These are phyloP conservation scores for Phasianus colchicus DNA, from an alignment of 2,113 vertebrate species.

Conservation along the genomic window DNA sequence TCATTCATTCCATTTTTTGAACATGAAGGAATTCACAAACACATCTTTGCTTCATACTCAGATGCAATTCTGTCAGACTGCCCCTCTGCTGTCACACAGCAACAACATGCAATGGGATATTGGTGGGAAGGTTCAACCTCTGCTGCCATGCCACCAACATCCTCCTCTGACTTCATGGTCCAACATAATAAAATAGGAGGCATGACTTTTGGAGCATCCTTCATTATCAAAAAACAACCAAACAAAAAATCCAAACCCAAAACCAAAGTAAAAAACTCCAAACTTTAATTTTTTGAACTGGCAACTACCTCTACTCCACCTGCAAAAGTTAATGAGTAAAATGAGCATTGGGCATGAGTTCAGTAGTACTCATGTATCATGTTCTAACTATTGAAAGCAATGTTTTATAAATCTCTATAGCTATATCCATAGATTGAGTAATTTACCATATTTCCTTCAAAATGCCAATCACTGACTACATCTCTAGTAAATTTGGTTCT, in stretches of 20 bases:
- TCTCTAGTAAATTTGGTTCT: conserved; percentile 37
- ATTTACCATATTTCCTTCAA: conserved; percentile 60
- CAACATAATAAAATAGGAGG: not conserved
- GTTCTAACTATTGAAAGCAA: conserved; percentile 10
- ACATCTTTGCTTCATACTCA: not conserved
- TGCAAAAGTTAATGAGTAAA: conserved; percentile 60
- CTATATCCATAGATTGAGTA: conserved; percentile 47
- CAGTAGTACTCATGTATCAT: conserved; percentile 11
- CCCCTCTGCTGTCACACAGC: not conserved
- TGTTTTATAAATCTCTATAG: conserved; percentile 44
- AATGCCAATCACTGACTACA: conserved; percentile 15
- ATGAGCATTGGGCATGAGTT: conserved; percentile 38
- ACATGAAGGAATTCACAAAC: not conserved
- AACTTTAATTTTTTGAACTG: conserved; percentile 21
- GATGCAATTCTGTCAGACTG: not conserved
- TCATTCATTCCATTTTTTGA: no score
- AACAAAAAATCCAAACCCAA: not conserved
- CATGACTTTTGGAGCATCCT: not conserved
- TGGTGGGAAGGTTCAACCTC: not conserved
- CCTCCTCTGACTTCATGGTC: not conserved
- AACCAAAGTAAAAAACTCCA: not conserved
- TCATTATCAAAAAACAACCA: not conserved
- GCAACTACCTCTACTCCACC: conserved; percentile 17
- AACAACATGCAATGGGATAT: not conserved
- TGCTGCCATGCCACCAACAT: not conserved